Conservation (phyloP, 1,140 invertebrate genomes). For the Maniola jurtina region DNA sequence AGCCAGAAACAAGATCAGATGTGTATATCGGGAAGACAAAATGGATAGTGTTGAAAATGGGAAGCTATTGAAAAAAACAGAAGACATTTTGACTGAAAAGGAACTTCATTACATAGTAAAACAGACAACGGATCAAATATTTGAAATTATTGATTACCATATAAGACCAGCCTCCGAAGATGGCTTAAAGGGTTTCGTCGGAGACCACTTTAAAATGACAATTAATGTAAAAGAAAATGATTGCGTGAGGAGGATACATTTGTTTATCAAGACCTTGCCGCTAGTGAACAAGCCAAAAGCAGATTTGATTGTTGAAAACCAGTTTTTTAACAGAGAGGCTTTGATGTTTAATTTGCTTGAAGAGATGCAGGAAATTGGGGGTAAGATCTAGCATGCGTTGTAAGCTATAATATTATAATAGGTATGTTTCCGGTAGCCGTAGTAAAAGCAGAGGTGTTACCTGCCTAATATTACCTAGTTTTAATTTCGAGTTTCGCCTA, state of each 20-base stretch:
- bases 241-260: conserved; percentile 29
- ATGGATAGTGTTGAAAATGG: conserved; percentile 1
- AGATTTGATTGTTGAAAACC: conserved; percentile 47
- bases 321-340: conserved; percentile 40
- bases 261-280: conserved; percentile 58
- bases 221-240: conserved; percentile 37
- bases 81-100: neutral
- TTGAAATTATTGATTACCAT: conserved; percentile 35
- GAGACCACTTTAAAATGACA: conserved; percentile 48
- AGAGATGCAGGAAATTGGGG: conserved; percentile 20
- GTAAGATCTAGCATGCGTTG: neutral
- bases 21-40: neutral
- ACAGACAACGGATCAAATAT: neutral
- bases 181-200: conserved; percentile 56
- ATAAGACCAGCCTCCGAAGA: conserved; percentile 35
- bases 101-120: neutral
- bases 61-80: neutral
- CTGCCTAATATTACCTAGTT: too few species aligned
- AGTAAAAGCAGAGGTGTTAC: too few species aligned
- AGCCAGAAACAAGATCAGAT: neutral
- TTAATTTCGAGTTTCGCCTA: too few species aligned
- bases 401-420: too few species aligned
- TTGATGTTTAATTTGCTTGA: conserved; percentile 43
- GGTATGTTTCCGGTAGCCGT: too few species aligned
- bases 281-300: conserved; percentile 49